Percentiles rank a stretch among this genome's conserved stretches.
These are phyloP conservation scores for Iguana delicatissima DNA, from an alignment of 2,797 vertebrate species.

Conservation along the genomic window DNA sequence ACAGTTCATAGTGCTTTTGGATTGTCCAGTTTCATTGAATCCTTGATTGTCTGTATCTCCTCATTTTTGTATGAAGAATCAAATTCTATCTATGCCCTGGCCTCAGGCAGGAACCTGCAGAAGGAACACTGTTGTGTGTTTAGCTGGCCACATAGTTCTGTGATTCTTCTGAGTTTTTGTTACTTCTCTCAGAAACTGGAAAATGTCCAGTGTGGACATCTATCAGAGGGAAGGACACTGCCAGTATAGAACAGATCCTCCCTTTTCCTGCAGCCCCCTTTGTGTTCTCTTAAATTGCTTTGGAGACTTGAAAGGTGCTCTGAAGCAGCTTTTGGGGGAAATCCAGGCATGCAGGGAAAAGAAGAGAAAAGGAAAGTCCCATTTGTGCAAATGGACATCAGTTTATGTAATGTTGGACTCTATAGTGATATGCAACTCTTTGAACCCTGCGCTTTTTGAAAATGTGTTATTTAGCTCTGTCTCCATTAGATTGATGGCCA, in stretches of 20 bases:
- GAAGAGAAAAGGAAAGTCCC: not conserved
- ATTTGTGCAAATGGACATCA: not conserved
- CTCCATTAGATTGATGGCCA: not conserved
- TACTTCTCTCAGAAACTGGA: not conserved
- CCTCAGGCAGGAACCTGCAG: not conserved
- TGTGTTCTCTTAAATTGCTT: not conserved
- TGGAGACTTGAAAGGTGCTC: not conserved
- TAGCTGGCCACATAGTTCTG: not conserved
- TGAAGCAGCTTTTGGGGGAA: not conserved
- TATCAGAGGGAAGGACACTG: not conserved
- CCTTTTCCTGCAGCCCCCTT: not conserved
- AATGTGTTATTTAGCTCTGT: not conserved
- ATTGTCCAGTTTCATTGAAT: not conserved
- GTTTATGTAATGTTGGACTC: not conserved
- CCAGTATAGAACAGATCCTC: not conserved
- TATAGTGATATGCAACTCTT: no score
- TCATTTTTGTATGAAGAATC: not conserved
- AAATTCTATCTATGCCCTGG: not conserved
- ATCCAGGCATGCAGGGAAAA: not conserved
- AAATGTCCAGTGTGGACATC: not conserved
- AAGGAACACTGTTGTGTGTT: not conserved
- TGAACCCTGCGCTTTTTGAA: not conserved
- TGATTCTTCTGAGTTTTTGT: not conserved
- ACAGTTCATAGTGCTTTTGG: not conserved
- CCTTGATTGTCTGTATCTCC: not conserved